Evolutionary conservation across 1,140 invertebrate species (phyloP).

Genomic region (Polypedilum vanderplanki): DNA sequence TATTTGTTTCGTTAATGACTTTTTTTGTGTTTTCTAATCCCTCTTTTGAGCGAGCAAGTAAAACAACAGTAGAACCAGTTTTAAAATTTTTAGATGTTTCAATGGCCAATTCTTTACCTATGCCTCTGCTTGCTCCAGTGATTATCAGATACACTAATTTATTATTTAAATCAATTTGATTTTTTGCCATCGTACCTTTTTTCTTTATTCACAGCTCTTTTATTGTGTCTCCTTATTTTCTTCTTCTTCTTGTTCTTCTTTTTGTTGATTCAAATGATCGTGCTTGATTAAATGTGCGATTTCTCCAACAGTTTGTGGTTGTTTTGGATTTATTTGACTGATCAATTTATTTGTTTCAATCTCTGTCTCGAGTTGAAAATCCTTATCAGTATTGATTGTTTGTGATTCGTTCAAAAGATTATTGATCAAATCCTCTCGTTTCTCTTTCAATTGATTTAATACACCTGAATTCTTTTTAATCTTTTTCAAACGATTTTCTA

Average conservation of each 20-base stretch:
- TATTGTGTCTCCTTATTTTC: background rate
- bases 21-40: conserved; percentile 57
- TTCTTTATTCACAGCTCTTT: background rate
- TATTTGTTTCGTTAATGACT: conserved; percentile 45
- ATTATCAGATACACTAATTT: conserved; percentile 53
- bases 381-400: conserved; percentile 30
- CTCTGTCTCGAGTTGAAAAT: conserved; percentile 41
- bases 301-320: conserved; percentile 46
- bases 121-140: conserved; percentile 82
- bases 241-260: conserved; percentile 29
- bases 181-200: conserved; percentile 32
- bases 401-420: conserved; percentile 39
- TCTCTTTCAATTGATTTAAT: conserved; percentile 45
- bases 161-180: conserved; percentile 45
- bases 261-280: conserved; percentile 42
- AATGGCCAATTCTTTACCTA: conserved; percentile 69
- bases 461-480: conserved; percentile 45
- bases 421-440: conserved; percentile 46
- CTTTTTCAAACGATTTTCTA: conserved; percentile 36
- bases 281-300: conserved; percentile 46
- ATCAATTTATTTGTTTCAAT: conserved; percentile 40
- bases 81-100: conserved; percentile 54
- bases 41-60: conserved; percentile 64
- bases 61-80: conserved; percentile 59
- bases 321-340: conserved; percentile 44